These are phyloP conservation scores for Zoroaster sp. DNA, from an alignment of 53 echinoderm and acorn worm species.

Conservation along the genomic window DNA sequence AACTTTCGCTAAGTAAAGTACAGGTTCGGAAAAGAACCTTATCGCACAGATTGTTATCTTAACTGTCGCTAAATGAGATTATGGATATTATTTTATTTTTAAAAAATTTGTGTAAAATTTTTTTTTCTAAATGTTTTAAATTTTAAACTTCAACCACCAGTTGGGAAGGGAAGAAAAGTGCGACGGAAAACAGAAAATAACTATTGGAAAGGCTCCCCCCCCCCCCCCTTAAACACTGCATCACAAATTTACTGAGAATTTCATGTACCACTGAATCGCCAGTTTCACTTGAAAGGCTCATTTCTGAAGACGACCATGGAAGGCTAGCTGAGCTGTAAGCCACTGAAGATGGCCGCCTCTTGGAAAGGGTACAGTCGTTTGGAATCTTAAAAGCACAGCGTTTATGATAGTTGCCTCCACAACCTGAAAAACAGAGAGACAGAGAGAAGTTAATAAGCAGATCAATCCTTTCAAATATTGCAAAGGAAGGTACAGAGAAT, in stretches of 20 bases:
- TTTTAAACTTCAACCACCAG: no score
- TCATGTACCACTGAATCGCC: slow-evolving; percentile 75
- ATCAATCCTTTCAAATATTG: background rate
- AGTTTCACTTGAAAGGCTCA: slow-evolving; percentile 74
- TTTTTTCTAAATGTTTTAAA: no score
- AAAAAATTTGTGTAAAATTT: no score
- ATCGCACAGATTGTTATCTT: no score
- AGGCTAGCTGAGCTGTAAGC: slow-evolving; percentile 81
- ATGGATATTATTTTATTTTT: no score
- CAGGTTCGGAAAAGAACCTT: no score
- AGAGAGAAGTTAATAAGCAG: background rate
- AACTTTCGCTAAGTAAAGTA: no score
- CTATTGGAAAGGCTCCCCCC: background rate
- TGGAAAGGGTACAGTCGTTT: slow-evolving; percentile 94
- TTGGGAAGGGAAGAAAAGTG: no score
- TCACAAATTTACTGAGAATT: background rate
- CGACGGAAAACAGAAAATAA: no score
- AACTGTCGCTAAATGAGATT: no score
- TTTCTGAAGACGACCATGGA: slow-evolving; percentile 86
- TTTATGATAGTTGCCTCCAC: slow-evolving; percentile 98
- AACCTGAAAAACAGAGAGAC: slow-evolving; percentile 64
- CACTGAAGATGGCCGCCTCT: slow-evolving; percentile 91
- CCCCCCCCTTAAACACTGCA: background rate
- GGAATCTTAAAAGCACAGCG: slow-evolving; percentile 98
- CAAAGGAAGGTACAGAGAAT: no score